Evolutionary conservation across 2,888 invertebrate species (phyloP).

Genomic region (Helobdella robusta): DNA sequence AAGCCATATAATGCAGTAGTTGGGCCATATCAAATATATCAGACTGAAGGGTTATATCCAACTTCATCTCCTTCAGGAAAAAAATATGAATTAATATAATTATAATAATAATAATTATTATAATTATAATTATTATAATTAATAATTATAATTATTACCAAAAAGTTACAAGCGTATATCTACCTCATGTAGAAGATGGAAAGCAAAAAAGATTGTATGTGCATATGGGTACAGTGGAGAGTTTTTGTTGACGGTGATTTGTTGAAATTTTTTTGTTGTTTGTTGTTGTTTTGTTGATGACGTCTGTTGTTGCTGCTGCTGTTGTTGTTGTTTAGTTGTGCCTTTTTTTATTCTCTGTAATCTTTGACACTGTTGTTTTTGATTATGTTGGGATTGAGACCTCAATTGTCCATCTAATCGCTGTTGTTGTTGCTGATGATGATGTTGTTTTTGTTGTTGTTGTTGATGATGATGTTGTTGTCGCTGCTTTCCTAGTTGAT

Average conservation of each 20-base stretch:
- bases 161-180: too few species aligned
- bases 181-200: conserved; percentile 78
- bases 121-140: not conserved
- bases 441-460: too few species aligned
- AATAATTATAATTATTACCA: not conserved
- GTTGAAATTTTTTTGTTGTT: not conserved
- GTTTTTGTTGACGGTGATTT: conserved; percentile 22
- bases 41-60: conserved; percentile 63
- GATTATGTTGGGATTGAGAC: too few species aligned
- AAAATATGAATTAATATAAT: conserved; percentile 8
- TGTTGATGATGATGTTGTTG: too few species aligned
- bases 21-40: conserved; percentile 61
- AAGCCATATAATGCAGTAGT: conserved; percentile 66
- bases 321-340: too few species aligned
- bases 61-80: conserved; percentile 63
- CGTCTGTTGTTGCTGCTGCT: too few species aligned
- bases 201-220: conserved; percentile 64
- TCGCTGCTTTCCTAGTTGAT: too few species aligned
- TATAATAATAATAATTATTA: not conserved
- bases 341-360: too few species aligned
- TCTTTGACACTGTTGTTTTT: too few species aligned
- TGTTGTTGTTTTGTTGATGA: too few species aligned
- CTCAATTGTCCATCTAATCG: too few species aligned
- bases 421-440: too few species aligned
- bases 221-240: conserved; percentile 65